These are phyloP conservation scores for Chitala chitala DNA, from an alignment of 2,113 vertebrate genomes.

Conservation along the genomic window DNA sequence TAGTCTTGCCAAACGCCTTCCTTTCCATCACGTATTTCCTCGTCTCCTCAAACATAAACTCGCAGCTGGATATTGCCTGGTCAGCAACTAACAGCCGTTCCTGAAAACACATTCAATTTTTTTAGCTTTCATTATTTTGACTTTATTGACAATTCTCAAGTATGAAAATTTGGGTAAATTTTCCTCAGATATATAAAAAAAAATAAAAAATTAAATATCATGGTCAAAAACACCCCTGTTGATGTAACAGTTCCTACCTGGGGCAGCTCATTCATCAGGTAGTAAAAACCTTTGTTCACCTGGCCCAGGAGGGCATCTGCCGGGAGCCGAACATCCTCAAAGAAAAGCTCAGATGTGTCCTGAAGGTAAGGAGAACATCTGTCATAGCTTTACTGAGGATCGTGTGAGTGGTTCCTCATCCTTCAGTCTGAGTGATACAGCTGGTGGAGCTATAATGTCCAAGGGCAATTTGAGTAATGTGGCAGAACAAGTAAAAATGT, in stretches of 20 bases:
- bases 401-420: no score
- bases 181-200: no score
- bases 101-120: conserved; percentile 47
- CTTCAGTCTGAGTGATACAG: no score
- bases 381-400: background rate
- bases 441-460: no score
- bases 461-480: no score
- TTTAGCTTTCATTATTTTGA: no score
- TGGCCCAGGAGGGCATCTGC: conserved; percentile 74
- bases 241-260: conserved; percentile 62
- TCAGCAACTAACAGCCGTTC: conserved; percentile 75
- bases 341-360: conserved; percentile 93
- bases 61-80: conserved; percentile 69
- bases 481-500: no score
- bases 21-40: conserved; percentile 81
- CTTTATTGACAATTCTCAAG: no score
- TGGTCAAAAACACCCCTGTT: background rate
- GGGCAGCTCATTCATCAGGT: conserved; percentile 87
- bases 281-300: conserved; percentile 85
- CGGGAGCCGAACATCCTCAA: conserved; percentile 86
- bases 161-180: no score
- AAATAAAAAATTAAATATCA: no score
- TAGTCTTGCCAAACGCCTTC: no score
- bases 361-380: conserved; percentile 37
- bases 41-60: conserved; percentile 98